A percentile compares a stretch with the other conserved stretches of the same genome.
These are phyloP conservation scores for Herpetotheres cachinnans DNA, from an alignment of 2,113 vertebrate genomes.

Conservation along the genomic window DNA sequence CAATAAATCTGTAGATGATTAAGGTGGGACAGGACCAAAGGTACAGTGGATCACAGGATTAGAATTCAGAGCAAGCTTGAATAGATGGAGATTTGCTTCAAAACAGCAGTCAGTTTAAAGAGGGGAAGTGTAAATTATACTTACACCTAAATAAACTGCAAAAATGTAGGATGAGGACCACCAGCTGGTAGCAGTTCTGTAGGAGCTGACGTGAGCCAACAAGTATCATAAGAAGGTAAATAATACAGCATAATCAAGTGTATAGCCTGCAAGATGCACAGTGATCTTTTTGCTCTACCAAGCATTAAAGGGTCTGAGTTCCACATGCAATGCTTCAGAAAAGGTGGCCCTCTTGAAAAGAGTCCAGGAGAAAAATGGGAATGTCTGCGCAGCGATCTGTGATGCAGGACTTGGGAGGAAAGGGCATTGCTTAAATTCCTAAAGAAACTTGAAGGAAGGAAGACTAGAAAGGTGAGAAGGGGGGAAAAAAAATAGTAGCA, in stretches of 20 bases:
- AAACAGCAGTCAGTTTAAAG: background rate
- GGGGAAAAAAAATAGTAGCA: background rate
- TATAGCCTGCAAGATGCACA: background rate
- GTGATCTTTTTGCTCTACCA: background rate
- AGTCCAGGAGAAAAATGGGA: background rate
- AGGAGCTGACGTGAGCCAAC: background rate
- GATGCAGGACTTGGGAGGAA: background rate
- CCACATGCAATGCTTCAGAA: background rate
- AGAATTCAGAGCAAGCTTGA: background rate
- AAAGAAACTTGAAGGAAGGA: background rate
- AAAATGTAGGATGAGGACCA: background rate
- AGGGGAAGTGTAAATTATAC: background rate
- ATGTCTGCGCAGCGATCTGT: background rate
- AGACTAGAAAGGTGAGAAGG: background rate
- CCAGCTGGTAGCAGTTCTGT: background rate
- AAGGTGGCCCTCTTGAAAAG: background rate
- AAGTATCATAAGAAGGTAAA: background rate
- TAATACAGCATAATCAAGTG: background rate
- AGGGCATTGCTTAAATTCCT: background rate
- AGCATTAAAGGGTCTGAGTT: background rate
- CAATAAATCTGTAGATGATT: background rate
- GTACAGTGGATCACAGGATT: background rate
- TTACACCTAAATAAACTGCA: background rate
- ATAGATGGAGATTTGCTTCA: background rate
- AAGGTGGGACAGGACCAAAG: background rate